Conservation (phyloP, 2,888 invertebrate genomes). For the Prostheceraeus crozeri region DNA sequence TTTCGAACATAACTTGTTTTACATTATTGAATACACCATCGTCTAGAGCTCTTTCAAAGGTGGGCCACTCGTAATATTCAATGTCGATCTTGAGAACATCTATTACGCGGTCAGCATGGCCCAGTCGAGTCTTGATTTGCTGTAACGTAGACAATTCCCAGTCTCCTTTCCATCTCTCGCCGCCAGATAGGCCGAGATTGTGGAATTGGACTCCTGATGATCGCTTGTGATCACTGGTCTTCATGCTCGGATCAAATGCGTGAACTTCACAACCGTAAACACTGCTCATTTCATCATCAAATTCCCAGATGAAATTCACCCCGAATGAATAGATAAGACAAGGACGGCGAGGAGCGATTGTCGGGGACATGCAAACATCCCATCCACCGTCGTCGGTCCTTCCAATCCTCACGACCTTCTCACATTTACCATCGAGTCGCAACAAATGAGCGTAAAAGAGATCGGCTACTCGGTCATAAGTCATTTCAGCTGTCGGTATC, state of each 20-base stretch:
- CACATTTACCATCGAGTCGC: no score
- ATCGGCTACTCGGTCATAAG: no score
- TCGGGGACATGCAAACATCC: neutral
- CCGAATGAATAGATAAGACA: constrained; percentile 12
- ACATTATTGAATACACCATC: neutral
- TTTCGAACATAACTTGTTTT: neutral
- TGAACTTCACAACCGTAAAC: neutral
- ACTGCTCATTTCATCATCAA: neutral
- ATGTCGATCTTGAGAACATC: constrained; percentile 21
- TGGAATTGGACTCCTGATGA: neutral
- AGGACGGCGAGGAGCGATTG: neutral
- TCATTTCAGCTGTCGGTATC: no score
- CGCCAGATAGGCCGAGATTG: neutral
- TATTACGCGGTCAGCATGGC: neutral
- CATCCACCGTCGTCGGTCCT: neutral
- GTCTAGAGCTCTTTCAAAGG: neutral
- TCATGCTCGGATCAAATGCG: constrained; percentile 5
- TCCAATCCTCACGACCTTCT: neutral
- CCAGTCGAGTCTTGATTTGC: neutral
- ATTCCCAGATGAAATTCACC: neutral
- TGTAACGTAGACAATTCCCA: no score
- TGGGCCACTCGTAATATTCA: constrained; percentile 7
- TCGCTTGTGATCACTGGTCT: neutral
- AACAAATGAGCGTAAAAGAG: no score
- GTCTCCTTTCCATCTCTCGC: neutral